Conservation (phyloP, 2,888 invertebrate genomes). For the Ephialtes manifestator region DNA sequence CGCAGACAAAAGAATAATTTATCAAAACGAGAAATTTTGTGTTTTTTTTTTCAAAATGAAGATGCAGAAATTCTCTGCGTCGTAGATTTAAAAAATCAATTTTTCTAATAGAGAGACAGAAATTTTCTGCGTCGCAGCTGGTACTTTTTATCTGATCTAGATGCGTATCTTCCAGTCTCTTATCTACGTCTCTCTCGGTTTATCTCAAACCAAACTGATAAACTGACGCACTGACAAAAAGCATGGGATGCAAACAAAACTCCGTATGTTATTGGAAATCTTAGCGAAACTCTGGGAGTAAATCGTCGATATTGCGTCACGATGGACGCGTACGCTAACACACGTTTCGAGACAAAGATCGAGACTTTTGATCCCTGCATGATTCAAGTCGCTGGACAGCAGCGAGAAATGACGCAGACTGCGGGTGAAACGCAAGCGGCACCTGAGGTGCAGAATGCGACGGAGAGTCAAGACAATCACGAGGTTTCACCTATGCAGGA, state of each 20-base stretch:
- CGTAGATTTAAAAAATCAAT: neutral
- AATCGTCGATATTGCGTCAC: slow-evolving; percentile 26
- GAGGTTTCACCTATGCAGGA: slow-evolving; percentile 72
- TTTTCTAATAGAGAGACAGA: no score
- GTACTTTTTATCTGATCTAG: slow-evolving; percentile 16
- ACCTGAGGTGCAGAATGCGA: slow-evolving; percentile 69
- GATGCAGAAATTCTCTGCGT: neutral
- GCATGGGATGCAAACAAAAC: neutral
- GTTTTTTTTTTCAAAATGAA: no score
- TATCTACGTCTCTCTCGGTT: slow-evolving; percentile 2
- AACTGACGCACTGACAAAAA: neutral
- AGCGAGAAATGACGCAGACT: slow-evolving; percentile 77
- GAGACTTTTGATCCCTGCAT: slow-evolving; percentile 83
- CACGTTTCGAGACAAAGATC: slow-evolving; percentile 81
- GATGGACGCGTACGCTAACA: slow-evolving; percentile 82
- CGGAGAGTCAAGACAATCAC: slow-evolving; percentile 77
- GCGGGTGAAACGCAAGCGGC: slow-evolving; percentile 71
- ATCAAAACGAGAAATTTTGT: neutral
- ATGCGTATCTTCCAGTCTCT: slow-evolving; percentile 17
- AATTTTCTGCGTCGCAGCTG: neutral
- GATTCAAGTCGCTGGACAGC: slow-evolving; percentile 77
- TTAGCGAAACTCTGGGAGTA: neutral
- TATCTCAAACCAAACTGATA: slow-evolving; percentile 1
- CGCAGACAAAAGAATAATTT: neutral
- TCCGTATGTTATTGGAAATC: neutral